These are phyloP conservation scores for Balaeniceps rex DNA, from an alignment of 2,113 vertebrate species.

Conservation along the genomic window DNA sequence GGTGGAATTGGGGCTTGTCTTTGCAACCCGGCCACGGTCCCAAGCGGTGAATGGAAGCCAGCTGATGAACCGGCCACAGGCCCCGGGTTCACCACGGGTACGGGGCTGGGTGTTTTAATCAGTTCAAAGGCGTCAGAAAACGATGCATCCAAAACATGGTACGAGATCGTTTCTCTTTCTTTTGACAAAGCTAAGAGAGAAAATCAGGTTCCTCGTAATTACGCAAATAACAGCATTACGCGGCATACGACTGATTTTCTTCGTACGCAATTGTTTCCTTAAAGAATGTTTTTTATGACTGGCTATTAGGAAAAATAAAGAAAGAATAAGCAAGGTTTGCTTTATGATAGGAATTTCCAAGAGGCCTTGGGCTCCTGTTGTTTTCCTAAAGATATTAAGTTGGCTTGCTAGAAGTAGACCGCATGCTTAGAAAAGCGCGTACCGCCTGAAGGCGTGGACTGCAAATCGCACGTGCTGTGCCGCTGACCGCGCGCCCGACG, in stretches of 20 bases:
- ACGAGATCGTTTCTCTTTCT: neutral
- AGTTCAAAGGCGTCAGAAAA: neutral
- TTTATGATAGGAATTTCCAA: neutral
- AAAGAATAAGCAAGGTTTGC: neutral
- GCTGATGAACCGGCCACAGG: too few relatives aligned
- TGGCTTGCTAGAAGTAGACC: neutral
- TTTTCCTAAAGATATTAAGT: neutral
- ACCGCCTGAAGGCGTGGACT: accelerated
- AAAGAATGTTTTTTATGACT: neutral
- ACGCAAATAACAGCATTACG: slow-evolving; percentile 22
- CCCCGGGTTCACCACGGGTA: accelerated
- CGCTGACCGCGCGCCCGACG: accelerated
- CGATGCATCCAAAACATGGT: neutral
- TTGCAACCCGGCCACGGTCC: accelerated
- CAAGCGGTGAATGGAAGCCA: neutral
- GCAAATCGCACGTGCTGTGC: neutral
- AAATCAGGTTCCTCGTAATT: neutral
- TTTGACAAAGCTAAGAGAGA: neutral
- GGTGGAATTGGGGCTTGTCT: neutral
- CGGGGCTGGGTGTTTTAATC: neutral
- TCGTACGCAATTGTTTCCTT: slow-evolving; percentile 14
- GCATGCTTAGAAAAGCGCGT: neutral
- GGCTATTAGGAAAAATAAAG: neutral
- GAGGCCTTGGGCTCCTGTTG: neutral
- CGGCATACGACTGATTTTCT: neutral